Base-by-base conservation (phyloP, 2,113 vertebrate species). In the Lasiurus cinereus region DNA sequence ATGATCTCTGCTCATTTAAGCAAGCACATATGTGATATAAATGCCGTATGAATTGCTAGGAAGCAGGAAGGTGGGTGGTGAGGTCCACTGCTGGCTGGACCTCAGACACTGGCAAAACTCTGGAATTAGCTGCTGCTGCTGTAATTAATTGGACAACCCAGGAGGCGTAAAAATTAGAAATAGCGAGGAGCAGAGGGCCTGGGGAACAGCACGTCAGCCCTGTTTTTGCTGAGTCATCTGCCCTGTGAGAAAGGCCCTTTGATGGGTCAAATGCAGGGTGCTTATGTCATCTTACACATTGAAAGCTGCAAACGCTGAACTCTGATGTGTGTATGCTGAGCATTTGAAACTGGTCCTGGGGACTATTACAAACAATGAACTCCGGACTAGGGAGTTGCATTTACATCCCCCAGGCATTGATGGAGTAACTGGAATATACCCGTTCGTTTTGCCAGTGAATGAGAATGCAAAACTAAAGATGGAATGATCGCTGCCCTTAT, bases 91-190 rank as follows among this genome's bases (percentile, higher is more conserved):
- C 62, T 27, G 10, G 52, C 22, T 69, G 10, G 43, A 88, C 19
- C 67, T 80, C 46, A 54, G 67, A 80, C 36, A 88, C 24, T n/a
- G 87, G 43, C 5, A 76, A 59, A 88, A 54, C 56, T 62, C 24
- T 69, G 7, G 8, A 36, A 85, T 31, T 56, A 18, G 15, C 29
- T 29, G 13, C 50, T 70, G 39, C 29, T 74, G 6, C 29, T 64
- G 12, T 43, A 11, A 88, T 11, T 83, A n/a, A 88, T 33, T 52
- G 14, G 8, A 18, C n/a, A 50, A 91, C 72, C 85, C 59, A 46
- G 59, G 50, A 70, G 27, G 88, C 11, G 77, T 36, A 80, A 85
- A 69, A 83, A 46, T 39, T 80, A 83, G 36, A 86, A 90, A 78
- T 22, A 83, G 6, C 33, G 50, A 72, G 39, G 29, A 82, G 33